These are phyloP conservation scores for Oreocharis arfaki DNA, from an alignment of 2,113 vertebrate genomes.

Conservation along the genomic window DNA sequence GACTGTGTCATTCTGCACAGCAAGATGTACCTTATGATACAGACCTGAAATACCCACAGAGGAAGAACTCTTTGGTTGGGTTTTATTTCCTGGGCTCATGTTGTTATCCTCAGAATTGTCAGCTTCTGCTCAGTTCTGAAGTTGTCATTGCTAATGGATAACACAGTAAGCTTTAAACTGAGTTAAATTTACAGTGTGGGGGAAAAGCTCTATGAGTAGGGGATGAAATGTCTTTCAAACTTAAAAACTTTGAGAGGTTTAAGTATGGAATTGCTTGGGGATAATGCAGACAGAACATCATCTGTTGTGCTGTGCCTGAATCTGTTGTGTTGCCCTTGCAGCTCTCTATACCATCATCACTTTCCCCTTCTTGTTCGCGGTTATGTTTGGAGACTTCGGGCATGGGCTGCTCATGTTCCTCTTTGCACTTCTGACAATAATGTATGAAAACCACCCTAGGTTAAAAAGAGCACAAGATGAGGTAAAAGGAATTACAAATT, in stretches of 20 bases:
- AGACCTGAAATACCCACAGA: not conserved
- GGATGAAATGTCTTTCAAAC: not conserved
- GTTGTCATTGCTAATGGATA: not conserved
- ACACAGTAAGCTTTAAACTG: not conserved
- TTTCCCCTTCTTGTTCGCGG: conserved; percentile 94
- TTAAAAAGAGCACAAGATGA: conserved; percentile 86
- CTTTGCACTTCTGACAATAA: conserved; percentile 87
- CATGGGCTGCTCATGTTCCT: conserved; percentile 90
- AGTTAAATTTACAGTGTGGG: not conserved
- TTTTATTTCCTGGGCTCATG: not conserved
- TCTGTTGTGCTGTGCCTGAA: not conserved
- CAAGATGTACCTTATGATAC: not conserved
- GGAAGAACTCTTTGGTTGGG: not conserved
- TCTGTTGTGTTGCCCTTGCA: conserved; percentile 30
- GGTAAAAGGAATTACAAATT: conserved; percentile 63
- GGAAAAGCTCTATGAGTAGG: not conserved
- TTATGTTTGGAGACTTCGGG: conserved; percentile 97
- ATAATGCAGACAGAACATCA: not conserved
- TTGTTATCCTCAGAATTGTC: not conserved
- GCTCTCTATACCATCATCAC: conserved; percentile 95
- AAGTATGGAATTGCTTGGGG: not conserved
- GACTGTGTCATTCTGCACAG: not conserved
- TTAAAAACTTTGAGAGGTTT: not conserved
- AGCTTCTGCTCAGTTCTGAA: not conserved
- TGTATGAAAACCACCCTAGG: conserved; percentile 86